Percentiles rank a stretch among this genome's conserved stretches.
These are phyloP conservation scores for Hydraecia micacea DNA, from an alignment of 2,888 invertebrate genomes.

Conservation along the genomic window DNA sequence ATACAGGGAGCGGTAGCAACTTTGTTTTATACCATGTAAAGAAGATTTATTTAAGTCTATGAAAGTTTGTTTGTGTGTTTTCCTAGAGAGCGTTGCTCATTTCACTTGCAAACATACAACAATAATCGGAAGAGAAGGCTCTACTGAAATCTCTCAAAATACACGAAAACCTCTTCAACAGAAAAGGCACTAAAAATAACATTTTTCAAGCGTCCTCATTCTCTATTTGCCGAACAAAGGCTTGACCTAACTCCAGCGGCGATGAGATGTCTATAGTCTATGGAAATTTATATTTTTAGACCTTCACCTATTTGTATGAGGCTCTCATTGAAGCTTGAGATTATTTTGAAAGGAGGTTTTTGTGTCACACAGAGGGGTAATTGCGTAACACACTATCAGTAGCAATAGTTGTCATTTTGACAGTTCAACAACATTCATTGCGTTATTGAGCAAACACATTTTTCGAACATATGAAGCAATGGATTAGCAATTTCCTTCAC, in stretches of 20 bases:
- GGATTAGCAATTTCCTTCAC: too few species aligned
- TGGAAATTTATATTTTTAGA: conserved; percentile 35
- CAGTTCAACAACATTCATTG: too few species aligned
- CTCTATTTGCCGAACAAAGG: conserved; percentile 68
- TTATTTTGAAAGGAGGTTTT: conserved; percentile 15
- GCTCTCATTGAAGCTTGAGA: conserved; percentile 17
- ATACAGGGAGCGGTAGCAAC: too few species aligned
- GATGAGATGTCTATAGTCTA: conserved; percentile 46
- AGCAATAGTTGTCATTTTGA: too few species aligned
- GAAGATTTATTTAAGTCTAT: too few species aligned
- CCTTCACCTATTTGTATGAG: conserved; percentile 22
- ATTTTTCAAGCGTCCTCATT: conserved; percentile 53
- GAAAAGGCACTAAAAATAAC: conserved; percentile 49
- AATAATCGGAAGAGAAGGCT: neutral
- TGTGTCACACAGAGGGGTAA: neutral
- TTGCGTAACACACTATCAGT: too few species aligned
- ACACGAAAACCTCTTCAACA: conserved; percentile 9
- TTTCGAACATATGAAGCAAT: too few species aligned
- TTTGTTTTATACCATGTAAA: too few species aligned
- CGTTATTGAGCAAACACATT: too few species aligned
- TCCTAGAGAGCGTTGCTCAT: too few species aligned
- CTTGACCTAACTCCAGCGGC: conserved; percentile 63
- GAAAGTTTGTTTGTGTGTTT: too few species aligned
- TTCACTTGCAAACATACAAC: neutral
- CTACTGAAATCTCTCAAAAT: neutral